These are phyloP conservation scores for Turritopsis rubra DNA, from an alignment of 30 jellyfish, hydroid and myxozoan genomes.

Conservation along the genomic window DNA sequence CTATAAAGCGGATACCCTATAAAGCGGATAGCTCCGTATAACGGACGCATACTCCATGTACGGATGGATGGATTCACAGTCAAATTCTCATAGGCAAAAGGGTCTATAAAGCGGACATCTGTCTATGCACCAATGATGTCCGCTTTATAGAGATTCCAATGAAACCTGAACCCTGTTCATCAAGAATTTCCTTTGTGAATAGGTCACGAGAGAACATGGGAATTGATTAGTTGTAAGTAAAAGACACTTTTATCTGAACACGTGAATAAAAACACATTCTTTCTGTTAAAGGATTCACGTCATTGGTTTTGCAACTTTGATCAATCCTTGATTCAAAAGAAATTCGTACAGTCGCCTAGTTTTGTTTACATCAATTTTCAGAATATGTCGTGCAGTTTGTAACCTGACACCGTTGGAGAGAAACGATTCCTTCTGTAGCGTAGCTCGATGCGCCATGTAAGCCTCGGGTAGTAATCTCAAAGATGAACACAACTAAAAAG, in stretches of 20 bases:
- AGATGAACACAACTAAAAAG: constrained; percentile 55
- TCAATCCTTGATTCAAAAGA: constrained; percentile 64
- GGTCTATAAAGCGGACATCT: too few relatives aligned
- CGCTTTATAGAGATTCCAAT: too few relatives aligned
- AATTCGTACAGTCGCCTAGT: constrained; percentile 70
- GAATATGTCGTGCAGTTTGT: constrained; percentile 73
- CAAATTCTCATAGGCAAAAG: too few relatives aligned
- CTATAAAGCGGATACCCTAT: too few relatives aligned
- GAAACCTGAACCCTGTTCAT: too few relatives aligned
- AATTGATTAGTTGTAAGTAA: background rate
- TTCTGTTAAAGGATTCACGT: background rate
- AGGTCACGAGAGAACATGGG: background rate
- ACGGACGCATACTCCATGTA: too few relatives aligned
- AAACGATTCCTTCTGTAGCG: constrained; percentile 48
- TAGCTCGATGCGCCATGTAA: constrained; percentile 46
- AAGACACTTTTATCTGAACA: too few relatives aligned
- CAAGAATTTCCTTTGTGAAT: too few relatives aligned
- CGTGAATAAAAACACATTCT: background rate
- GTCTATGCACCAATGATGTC: too few relatives aligned
- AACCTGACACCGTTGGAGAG: constrained; percentile 45
- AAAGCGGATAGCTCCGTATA: too few relatives aligned
- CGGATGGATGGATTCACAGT: too few relatives aligned
- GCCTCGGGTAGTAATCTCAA: constrained; percentile 58
- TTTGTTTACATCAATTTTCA: constrained; percentile 84
- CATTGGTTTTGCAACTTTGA: constrained; percentile 12